Evolutionary conservation across 2,797 vertebrate species (phyloP), one percentile per base, ranked within the genome.

Genomic region (Sphaeramia orbicularis): DNA sequence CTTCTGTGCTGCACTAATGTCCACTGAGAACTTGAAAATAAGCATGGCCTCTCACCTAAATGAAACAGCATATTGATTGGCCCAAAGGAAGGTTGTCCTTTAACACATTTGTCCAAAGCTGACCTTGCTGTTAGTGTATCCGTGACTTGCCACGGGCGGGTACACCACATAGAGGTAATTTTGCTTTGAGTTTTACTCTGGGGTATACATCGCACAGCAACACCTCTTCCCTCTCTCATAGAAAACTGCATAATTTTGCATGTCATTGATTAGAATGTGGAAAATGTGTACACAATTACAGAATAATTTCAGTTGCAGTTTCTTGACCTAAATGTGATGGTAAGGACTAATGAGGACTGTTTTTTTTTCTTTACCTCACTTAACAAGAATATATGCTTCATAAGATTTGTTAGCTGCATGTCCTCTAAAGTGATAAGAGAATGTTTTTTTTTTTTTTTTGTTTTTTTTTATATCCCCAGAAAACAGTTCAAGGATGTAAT

Each of bases 91-190:
- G 55, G 80, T 78, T 86, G 74, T 64, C 70, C 60, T 73, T 53
- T 79, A 79, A 81, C 76, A 72, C 54, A 53, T 81, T 59, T 67
- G 47, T 80, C 65, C 71, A 60, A 44, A 58, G 69, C 41, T 70
- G 74, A 84, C 86, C 82, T 86, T 79, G 77, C 76, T 78, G 65
- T 71, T 49, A 50, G 61, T 70, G 47, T 27, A 61, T 63, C 41
- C 15, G 13, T 54, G 21, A 56, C 44, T 74, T 65, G 63, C 80
- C 60, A 76, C 21, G 65, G 74, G 78, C 74, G 36, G 43, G 32
- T 58, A 35, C 58, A 60, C 27, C 43, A 78, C 64, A 51, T 51
- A 53, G 62, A 72, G 76, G 74, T 74, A 48, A 83, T 80, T 77
- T 61, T 24, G 67, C 45, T 44, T 59, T 7, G 54, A 47, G 68